phyloP scores from a whole-genome alignment of 2,797 vertebrate species.

The Poeciliopsis gracilis region DNA sequence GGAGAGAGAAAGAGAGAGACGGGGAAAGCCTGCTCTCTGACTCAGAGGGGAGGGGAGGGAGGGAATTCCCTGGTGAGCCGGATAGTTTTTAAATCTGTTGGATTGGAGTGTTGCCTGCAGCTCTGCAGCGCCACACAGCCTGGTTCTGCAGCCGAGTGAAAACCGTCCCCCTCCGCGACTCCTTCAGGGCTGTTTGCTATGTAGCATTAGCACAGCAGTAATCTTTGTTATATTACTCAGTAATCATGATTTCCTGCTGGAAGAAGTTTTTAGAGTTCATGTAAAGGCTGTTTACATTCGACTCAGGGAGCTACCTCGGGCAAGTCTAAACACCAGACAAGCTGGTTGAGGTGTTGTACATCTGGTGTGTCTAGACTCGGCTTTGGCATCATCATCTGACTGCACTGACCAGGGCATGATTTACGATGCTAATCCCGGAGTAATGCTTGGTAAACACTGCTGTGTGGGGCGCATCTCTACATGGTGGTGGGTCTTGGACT shows the following conservation, averaged over 20 bases:
- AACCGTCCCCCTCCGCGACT: slow-evolving; percentile 50
- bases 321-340: slow-evolving; percentile 68
- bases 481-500: not conserved
- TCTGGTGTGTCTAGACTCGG: slow-evolving; percentile 67
- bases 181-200: slow-evolving; percentile 49
- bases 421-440: not conserved
- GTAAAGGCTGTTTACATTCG: slow-evolving; percentile 53
- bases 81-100: slow-evolving; percentile 90
- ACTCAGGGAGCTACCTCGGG: slow-evolving; percentile 38
- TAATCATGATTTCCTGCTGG: slow-evolving; percentile 23
- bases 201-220: slow-evolving; percentile 35
- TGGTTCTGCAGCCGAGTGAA: slow-evolving; percentile 53
- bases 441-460: not conserved
- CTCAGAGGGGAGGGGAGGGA: slow-evolving; percentile 80
- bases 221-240: slow-evolving; percentile 26
- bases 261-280: slow-evolving; percentile 42
- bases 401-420: not conserved
- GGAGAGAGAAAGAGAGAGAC: slow-evolving; percentile 71
- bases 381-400: slow-evolving; percentile 44
- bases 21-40: slow-evolving; percentile 88
- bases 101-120: slow-evolving; percentile 80
- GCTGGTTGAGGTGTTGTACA: slow-evolving; percentile 59
- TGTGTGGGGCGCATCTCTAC: not conserved
- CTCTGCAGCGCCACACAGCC: slow-evolving; percentile 73
- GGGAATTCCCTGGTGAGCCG: slow-evolving; percentile 93